These are phyloP conservation scores for Podarcis cretensis DNA, from an alignment of 2,113 vertebrate species.

Conservation along the genomic window DNA sequence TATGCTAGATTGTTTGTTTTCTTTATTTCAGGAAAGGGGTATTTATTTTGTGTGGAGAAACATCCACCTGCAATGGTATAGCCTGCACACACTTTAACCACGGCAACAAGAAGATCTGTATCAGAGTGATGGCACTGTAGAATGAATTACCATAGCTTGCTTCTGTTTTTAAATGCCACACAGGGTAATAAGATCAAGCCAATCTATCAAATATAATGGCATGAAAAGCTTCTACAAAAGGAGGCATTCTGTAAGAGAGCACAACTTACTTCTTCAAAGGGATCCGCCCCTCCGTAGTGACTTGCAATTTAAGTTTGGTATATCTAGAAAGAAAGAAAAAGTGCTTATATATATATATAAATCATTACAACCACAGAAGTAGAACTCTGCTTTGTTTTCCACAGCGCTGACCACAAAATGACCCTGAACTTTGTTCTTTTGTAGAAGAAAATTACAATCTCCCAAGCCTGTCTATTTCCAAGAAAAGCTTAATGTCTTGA, in stretches of 20 bases:
- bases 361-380: background rate
- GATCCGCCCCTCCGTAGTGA: constrained; percentile 93
- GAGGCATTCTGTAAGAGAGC: rapidly evolving
- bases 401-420: background rate
- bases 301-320: constrained; percentile 92
- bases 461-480: background rate
- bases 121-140: rapidly evolving
- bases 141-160: background rate
- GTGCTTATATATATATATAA: background rate
- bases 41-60: too few relatives aligned
- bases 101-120: background rate
- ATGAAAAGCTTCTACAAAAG: background rate
- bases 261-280: constrained; percentile 95
- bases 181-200: background rate
- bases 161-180: background rate
- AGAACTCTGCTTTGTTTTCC: constrained; percentile 27
- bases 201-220: background rate
- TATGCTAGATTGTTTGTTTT: background rate
- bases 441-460: constrained; percentile 8
- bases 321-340: constrained; percentile 81
- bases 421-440: background rate
- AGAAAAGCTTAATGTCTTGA: constrained; percentile 3
- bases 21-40: background rate
- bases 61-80: background rate
- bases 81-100: background rate